Evolutionary conservation across 2,113 vertebrate genomes (phyloP).

Genomic region (Xerus inauris): DNA sequence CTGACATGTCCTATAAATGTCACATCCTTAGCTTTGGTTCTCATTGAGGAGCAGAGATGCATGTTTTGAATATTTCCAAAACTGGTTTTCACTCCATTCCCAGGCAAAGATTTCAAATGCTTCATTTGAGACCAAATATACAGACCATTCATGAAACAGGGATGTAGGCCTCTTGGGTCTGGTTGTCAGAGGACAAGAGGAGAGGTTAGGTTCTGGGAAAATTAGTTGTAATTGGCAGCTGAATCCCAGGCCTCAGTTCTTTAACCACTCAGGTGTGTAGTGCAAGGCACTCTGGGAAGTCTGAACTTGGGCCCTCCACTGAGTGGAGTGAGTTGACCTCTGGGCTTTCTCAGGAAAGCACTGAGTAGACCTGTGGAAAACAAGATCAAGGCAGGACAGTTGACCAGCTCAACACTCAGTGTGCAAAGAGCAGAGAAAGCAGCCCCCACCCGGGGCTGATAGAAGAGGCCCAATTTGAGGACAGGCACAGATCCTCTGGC

Average conservation of each 20-base stretch:
- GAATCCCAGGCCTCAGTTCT: background rate
- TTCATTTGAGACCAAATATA: slow-evolving; percentile 47
- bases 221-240: background rate
- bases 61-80: slow-evolving; percentile 76
- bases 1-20: slow-evolving; percentile 80
- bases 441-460: background rate
- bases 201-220: slow-evolving; percentile 61
- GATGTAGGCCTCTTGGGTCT: slow-evolving; percentile 21
- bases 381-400: background rate
- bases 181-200: slow-evolving; percentile 3
- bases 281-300: slow-evolving; percentile 30
- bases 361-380: background rate
- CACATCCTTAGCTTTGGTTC: slow-evolving; percentile 77
- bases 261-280: background rate
- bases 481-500: background rate
- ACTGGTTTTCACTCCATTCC: slow-evolving; percentile 77
- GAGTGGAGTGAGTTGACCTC: background rate
- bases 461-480: background rate
- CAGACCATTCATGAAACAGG: background rate
- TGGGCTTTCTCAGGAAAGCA: background rate
- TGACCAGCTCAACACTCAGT: background rate
- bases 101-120: slow-evolving; percentile 62
- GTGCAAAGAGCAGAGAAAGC: background rate
- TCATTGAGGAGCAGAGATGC: slow-evolving; percentile 68
- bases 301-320: background rate